phyloP scores from a whole-genome alignment of 2,888 invertebrate genomes.

The Aphrophora alni region DNA sequence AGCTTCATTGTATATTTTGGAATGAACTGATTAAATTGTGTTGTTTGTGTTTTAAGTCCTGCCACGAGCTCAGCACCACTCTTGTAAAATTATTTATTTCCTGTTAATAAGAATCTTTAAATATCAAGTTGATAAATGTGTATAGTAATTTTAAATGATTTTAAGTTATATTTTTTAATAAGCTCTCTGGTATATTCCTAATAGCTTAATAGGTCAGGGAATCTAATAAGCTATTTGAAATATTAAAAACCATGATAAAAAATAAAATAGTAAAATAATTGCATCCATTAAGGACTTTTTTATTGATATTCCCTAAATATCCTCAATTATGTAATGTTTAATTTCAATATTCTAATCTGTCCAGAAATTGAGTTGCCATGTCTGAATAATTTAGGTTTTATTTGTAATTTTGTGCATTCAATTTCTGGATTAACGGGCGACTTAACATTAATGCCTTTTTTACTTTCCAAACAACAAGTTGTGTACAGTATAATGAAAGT shows the following conservation, averaged over 20 bases:
- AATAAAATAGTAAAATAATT: background rate
- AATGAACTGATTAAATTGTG: constrained; percentile 1
- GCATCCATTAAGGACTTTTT: background rate
- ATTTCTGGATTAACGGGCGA: too few relatives aligned
- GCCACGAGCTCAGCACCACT: background rate
- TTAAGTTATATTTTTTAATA: background rate
- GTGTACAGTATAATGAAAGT: too few relatives aligned
- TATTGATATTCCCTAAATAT: too few relatives aligned
- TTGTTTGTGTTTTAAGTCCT: background rate
- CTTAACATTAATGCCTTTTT: too few relatives aligned
- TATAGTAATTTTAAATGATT: background rate
- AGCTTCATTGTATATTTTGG: background rate
- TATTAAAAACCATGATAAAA: background rate
- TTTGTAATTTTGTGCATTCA: too few relatives aligned
- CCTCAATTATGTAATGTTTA: too few relatives aligned
- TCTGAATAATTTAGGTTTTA: too few relatives aligned
- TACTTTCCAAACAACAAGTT: too few relatives aligned
- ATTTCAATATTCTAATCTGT: too few relatives aligned
- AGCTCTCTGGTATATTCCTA: background rate
- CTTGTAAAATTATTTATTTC: constrained; percentile 7
- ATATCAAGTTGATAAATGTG: background rate
- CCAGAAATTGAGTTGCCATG: too few relatives aligned
- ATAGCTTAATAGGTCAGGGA: background rate
- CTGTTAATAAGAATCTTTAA: background rate
- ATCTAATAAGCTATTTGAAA: background rate